Evolutionary conservation across 2,113 vertebrate species (phyloP).

Genomic region (Pao palembangensis): DNA sequence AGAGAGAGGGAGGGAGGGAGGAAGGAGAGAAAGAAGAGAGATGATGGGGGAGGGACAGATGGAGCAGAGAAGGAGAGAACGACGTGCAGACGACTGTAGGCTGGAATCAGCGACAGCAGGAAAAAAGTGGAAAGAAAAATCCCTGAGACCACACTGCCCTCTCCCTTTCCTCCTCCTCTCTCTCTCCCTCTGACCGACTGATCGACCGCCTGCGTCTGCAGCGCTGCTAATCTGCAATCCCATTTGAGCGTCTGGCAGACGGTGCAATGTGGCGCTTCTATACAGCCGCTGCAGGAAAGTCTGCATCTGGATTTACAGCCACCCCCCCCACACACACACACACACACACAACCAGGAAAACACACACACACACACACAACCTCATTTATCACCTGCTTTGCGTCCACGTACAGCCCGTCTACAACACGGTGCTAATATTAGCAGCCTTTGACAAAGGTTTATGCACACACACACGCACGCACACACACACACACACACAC

Average conservation of each 20-base stretch:
- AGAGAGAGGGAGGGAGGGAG: constrained; percentile 33
- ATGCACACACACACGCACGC: constrained; percentile 13
- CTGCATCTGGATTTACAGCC: constrained; percentile 57
- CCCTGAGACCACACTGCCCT: constrained; percentile 85
- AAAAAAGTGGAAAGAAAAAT: constrained; percentile 55
- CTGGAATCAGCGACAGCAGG: constrained; percentile 85
- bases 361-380: constrained; percentile 37
- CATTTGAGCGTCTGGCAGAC: constrained; percentile 77
- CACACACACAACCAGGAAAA: too few relatives aligned
- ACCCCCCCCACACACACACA: background rate
- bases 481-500: constrained; percentile 3
- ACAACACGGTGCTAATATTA: constrained; percentile 72
- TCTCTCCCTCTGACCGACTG: constrained; percentile 40
- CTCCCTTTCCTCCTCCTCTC: constrained; percentile 64
- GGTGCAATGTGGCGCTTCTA: constrained; percentile 64
- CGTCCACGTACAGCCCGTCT: constrained; percentile 66
- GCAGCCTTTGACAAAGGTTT: constrained; percentile 62
- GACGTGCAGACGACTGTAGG: constrained; percentile 82
- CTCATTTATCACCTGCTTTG: constrained; percentile 66
- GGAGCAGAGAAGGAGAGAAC: constrained; percentile 77
- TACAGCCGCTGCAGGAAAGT: constrained; percentile 60
- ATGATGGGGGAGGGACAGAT: constrained; percentile 70
- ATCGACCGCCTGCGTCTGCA: constrained; percentile 49
- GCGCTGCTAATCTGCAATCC: constrained; percentile 72
- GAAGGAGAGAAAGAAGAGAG: constrained; percentile 56